Base-by-base conservation (phyloP, 2,888 invertebrate genomes). In the Loripinus fragilis region DNA sequence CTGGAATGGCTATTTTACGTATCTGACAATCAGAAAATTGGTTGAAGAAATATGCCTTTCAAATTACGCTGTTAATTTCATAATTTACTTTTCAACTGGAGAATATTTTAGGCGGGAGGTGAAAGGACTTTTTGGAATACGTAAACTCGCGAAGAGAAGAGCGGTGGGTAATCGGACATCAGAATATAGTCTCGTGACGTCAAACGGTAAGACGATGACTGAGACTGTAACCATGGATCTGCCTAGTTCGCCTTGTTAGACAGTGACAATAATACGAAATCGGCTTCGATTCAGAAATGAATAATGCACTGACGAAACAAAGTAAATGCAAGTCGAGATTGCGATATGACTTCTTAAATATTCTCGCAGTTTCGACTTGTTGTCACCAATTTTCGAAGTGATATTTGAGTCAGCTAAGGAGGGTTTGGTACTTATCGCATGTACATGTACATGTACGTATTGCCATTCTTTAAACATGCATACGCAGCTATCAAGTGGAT, bases 21-120 rank as follows among this genome's bases (percentile, higher is more conserved):
- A 91, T 81, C 81, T 86, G 55, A 88, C 88, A 20, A 87, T 90
- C n/a, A 79, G 90, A 15, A 89, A 89, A 64, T 78, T 91, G n/a
- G 83, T 92, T 2, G 88, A 91, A 72, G 91, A 92, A 74, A 80
- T 92, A n/a, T 91, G 92, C 42, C 85, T 93, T 81, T 92, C 93
- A 15, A 93, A 92, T 74, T 92, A 91, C 65, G 93, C 93, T 2
- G 90, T 90, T 50, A 93, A 93, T 81, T 92, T 93, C 83, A 92
- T 91, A 71, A 93, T 93, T 60, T 93, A 93, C 72, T 88, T 91
- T 66, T 76, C 90, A 25, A 93, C 93, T 0, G 93, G 93, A 0
- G 88, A 88, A 69, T 87, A 90, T 67, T 93, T 93, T 78, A 81
- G 93, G n/a, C 85, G 87, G 23, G 90, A 91, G 52, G 85, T 89